Evolutionary conservation across 2,113 vertebrate species (phyloP), one percentile per base, ranked within the genome.

Genomic region (Apistogramma diplotaenia): DNA sequence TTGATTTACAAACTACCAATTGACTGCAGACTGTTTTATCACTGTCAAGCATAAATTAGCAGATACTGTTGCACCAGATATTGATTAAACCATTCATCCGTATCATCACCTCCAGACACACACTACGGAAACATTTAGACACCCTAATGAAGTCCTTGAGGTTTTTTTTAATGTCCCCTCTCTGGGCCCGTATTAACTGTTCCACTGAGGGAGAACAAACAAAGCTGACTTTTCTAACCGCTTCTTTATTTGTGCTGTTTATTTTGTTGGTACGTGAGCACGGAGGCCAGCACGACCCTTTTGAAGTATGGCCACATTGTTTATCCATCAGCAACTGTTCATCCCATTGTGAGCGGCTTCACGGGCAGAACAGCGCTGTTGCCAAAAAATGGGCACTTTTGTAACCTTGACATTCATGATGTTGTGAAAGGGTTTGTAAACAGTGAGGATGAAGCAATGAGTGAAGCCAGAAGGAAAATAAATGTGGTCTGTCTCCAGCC

Each of bases 261-360:
- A 35, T 35, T 35, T 35, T 35, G 33, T 9, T 2, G 8, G 8
- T 51, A 70, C 43, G 19, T 27, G 37, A 7, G 62, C 62, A 19
- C 62, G 46, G 23, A 67, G 62, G 10, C 65, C 43, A 70, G 27
- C 11, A 35, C 61, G 40, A 79, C 70, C 78, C 70, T 82, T 72
- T 76, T 70, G 78, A 79, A 37, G 74, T 25, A 81, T 74, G 55
- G 71, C 11, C 10, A 33, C 5, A 74, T 85, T 46, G 53, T 76
- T 76, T 53, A 49, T 88, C 86, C 58, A 73, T 91, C 89, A 82
- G 35, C 85, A 74, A 25, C 75, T 60, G 53, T 73, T 91, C 76
- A 86, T 87, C 75, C 21, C 5, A 5, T 5, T 10, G 33, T 43
- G 18, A 37, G 11, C 57, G 53, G 60, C 74, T 81, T 49, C 56